A percentile compares a stretch with the other conserved stretches of the same genome.
phyloP scores from a whole-genome alignment of 2,888 invertebrate genomes.

The Athalia cordata region DNA sequence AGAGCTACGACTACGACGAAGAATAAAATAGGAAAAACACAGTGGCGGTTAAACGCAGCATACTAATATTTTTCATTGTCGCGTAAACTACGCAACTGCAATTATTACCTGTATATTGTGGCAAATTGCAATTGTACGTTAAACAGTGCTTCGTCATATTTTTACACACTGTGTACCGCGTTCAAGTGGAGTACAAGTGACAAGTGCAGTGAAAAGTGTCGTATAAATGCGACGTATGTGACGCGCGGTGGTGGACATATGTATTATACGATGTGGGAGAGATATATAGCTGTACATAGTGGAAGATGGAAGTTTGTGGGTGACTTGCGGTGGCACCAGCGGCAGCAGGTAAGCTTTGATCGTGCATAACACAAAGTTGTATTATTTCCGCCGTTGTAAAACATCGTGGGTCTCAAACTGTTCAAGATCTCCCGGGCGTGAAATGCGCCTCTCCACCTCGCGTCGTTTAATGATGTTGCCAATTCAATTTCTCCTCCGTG shows the following conservation, averaged over 20 bases:
- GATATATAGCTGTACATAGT: constrained; percentile 1
- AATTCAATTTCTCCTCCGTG: constrained; percentile 57
- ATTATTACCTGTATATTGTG: not conserved
- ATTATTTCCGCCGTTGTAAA: constrained; percentile 66
- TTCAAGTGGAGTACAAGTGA: not conserved
- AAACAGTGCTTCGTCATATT: not conserved
- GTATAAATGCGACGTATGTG: not conserved
- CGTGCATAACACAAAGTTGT: constrained; percentile 68
- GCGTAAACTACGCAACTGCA: not conserved
- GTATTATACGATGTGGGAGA: not conserved
- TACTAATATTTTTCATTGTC: too few relatives aligned
- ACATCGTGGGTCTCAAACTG: constrained; percentile 64
- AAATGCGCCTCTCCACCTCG: constrained; percentile 57
- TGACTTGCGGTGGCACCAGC: constrained; percentile 1
- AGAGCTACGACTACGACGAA: too few relatives aligned
- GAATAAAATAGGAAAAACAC: too few relatives aligned
- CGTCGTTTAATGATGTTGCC: constrained; percentile 58
- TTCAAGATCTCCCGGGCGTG: constrained; percentile 67
- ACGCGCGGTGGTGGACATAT: not conserved
- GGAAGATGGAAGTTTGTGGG: constrained; percentile 27
- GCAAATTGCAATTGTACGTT: not conserved
- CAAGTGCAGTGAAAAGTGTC: too few relatives aligned
- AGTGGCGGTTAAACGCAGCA: too few relatives aligned
- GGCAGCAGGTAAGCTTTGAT: constrained; percentile 59
- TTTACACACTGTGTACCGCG: not conserved